Base-by-base conservation (phyloP, 2,888 invertebrate genomes). In the Phania funesta region DNA sequence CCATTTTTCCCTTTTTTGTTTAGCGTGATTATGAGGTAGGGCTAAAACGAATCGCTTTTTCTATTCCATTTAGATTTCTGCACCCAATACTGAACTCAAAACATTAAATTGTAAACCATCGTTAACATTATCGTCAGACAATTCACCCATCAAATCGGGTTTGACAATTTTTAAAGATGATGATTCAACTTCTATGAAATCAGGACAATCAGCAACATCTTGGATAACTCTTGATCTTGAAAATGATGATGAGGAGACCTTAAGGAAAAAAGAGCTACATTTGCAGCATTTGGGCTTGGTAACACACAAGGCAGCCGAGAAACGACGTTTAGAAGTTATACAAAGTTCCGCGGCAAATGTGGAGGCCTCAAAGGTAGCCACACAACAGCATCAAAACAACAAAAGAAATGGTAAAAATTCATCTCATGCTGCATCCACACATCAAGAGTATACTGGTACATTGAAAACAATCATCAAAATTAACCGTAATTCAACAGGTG, bases 381-480 rank as follows among this genome's bases (percentile, higher is more conserved):
- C 73, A 22, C 82, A 84, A 1, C 86, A 85, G 1, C 83, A 84
- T 44, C 83, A 83, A 67, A 83, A 84, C 22, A 86, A 76, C 50
- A 89, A 87, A 81, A 87, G 86, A 20, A 87, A 84, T 46, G 84
- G 85, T n/a, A 87, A 88, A 50, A 77, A 80, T 58, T 67, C 83
- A 73, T 52, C 83, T 44, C 75, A 68, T 73, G 83, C 85, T 52
- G 86, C 87, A 80, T 84, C 85, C 79, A 84, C 85, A 77, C 64
- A 78, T 60, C 87, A 86, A 38, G 93, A 93, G 85, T 96, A 95
- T 87, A 95, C 96, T 2, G 96, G 96, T 44, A 96, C 96, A 0
- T 89, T 96, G 84, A 96, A 96, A 89, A 96, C 96, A 85, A 95
- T 96, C 86, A 96, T 96, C 86, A 95, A 96, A 91, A 91, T 96